phyloP scores from a whole-genome alignment of 2,797 vertebrate species.

The Pangasius macronema region DNA sequence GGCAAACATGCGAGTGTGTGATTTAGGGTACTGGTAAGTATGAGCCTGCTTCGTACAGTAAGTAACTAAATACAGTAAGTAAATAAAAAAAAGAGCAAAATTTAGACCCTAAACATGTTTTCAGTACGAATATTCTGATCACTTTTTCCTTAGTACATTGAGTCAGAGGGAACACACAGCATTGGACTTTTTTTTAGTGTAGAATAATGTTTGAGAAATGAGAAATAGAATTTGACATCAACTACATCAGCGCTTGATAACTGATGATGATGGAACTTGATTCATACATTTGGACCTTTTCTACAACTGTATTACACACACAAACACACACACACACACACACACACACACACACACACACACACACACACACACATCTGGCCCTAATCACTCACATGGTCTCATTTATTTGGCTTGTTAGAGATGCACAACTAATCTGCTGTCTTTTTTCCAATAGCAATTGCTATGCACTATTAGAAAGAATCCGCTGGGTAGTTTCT shows the following conservation, averaged over 20 bases:
- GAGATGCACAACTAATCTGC: slow-evolving; percentile 67
- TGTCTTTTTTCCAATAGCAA: slow-evolving; percentile 66
- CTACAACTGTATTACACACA: neutral
- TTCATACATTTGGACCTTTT: slow-evolving; percentile 58
- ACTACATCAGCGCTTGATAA: slow-evolving; percentile 14
- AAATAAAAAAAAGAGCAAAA: neutral
- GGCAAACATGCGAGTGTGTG: neutral
- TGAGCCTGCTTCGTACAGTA: neutral
- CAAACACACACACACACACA: too few species aligned
- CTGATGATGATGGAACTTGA: slow-evolving; percentile 51
- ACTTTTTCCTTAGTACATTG: neutral
- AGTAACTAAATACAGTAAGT: neutral
- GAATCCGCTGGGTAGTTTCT: slow-evolving; percentile 71
- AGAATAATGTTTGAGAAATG: slow-evolving; percentile 2
- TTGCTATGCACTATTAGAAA: slow-evolving; percentile 73
- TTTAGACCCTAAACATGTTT: neutral
- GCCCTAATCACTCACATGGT: slow-evolving; percentile 40
- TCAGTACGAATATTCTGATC: neutral
- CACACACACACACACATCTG: slow-evolving; percentile 37
- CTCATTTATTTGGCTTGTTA: slow-evolving; percentile 60
- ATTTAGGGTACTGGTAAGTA: neutral
- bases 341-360: slow-evolving; percentile 53
- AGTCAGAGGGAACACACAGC: neutral
- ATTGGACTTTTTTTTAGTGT: neutral
- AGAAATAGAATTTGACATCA: slow-evolving; percentile 14